Evolutionary conservation across 2,797 vertebrate genomes (phyloP), one percentile per base, ranked within the genome.

Genomic region (Diceros bicornis): DNA sequence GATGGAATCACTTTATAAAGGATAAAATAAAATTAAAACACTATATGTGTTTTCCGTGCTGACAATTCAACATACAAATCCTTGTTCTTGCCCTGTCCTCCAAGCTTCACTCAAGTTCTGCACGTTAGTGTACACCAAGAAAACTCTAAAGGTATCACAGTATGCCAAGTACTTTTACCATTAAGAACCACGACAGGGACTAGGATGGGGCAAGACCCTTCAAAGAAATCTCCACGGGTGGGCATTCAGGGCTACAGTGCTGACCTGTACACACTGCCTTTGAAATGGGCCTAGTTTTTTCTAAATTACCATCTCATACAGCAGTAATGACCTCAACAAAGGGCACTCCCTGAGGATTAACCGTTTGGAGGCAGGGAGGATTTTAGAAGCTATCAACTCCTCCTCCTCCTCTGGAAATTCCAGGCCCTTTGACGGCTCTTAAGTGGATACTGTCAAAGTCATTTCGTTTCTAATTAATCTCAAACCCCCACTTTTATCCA

Each of bases 381-480:
- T 85, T n/a, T 79, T 27, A 32, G 47, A 11, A 66, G 25, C 23
- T 64, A 25, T 4, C 34, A 17, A 2, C 5, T 50, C 14, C 14
- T 71, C 62, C 23, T 52, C 50, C 41, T 57, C 44, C 37, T 89
- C 41, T 61, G 92, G 62, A 95, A 94, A 92, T 34, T 20, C 29
- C 85, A 94, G n/a, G 29, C 61, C 72, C 72, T 95, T 81, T 59
- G 47, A 47, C 20, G 23, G 68, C 44, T 82, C 32, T 47, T 88
- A 91, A 68, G 69, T 12, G n/a, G 37, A 34, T 25, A 34, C 6
- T 29, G 37, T 21, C 50, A 87, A 52, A 57, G 29, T 64, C 66
- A 59, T 9, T 84, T 75, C 41, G 61, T 21, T 68, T 74, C 84
- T 47, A 87, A 77, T 69, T 62, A 89, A 64, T 20, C 18, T 69